Evolutionary conservation across 2,113 vertebrate species (phyloP).

Genomic region (Grallaria varia): DNA sequence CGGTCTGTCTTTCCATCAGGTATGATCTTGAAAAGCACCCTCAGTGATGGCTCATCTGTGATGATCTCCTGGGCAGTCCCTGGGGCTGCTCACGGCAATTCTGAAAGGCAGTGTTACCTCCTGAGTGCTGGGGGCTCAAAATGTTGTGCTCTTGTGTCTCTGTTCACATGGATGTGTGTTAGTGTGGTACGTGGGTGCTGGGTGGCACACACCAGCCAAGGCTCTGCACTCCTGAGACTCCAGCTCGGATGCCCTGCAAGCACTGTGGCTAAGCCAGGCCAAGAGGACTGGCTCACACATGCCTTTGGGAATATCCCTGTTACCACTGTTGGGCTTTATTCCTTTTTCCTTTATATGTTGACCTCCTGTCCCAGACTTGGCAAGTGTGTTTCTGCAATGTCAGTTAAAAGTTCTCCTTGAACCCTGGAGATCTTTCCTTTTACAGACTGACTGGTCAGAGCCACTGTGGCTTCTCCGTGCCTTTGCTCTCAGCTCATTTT

Average conservation of each 20-base stretch:
- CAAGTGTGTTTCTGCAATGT: rapidly evolving
- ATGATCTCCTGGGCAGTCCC: neutral
- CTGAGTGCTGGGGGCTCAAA: neutral
- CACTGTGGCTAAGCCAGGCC: neutral
- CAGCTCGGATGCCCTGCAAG: neutral
- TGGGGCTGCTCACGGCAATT: neutral
- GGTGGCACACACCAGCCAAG: neutral
- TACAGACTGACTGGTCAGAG: neutral
- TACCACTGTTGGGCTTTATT: neutral
- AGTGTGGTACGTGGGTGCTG: rapidly evolving
- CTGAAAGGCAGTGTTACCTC: neutral
- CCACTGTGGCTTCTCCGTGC: neutral
- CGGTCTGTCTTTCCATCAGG: neutral
- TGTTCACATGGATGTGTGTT: neutral
- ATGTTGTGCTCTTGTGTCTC: neutral
- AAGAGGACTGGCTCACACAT: neutral
- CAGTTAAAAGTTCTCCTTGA: neutral
- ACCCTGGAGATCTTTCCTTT: neutral
- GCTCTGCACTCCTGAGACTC: neutral
- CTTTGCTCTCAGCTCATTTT: neutral
- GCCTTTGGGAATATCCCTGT: neutral
- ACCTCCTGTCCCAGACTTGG: neutral
- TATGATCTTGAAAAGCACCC: neutral
- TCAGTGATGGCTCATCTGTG: neutral
- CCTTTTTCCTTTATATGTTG: neutral